A percentile compares a stretch with the other conserved stretches of the same genome.
These are phyloP conservation scores for Epirrhoe alternata DNA, from an alignment of 2,888 invertebrate genomes.

Conservation along the genomic window DNA sequence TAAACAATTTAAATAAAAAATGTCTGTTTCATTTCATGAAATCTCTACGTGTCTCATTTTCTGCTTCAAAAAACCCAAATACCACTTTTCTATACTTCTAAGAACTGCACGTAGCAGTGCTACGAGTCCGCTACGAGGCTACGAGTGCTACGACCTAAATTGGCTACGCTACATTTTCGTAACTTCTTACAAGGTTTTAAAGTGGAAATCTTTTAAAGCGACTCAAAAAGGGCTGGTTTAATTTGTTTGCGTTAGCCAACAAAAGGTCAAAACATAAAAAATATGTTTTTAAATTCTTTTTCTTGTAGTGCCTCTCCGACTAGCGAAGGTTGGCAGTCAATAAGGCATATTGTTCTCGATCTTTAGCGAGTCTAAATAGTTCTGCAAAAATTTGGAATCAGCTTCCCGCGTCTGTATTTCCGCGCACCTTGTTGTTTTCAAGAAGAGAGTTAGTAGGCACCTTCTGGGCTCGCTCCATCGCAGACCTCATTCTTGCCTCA, in stretches of 20 bases:
- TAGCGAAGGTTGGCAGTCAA: no score
- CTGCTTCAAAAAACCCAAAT: constrained; percentile 6
- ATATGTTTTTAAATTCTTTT: neutral
- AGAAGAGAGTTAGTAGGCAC: no score
- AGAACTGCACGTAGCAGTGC: constrained; percentile 17
- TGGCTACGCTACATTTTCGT: constrained; percentile 22
- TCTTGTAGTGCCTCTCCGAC: no score
- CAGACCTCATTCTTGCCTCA: no score
- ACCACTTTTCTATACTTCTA: constrained; percentile 5
- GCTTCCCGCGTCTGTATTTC: no score
- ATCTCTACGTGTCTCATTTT: neutral
- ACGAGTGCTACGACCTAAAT: constrained; percentile 21
- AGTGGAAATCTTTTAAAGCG: neutral
- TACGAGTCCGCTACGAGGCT: constrained; percentile 19
- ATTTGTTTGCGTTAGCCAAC: neutral
- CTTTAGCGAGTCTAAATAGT: no score
- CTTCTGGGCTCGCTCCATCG: no score
- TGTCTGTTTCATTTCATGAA: neutral
- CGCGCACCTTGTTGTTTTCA: no score
- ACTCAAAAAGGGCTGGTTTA: neutral
- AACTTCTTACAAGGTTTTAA: constrained; percentile 10
- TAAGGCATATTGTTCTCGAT: no score
- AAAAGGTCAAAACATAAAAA: neutral
- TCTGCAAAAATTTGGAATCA: no score
- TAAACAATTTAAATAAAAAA: neutral